Evolutionary conservation across 2,113 vertebrate genomes (phyloP), one percentile per base, ranked within the genome.

Genomic region (Mesembrinibis cayennensis): DNA sequence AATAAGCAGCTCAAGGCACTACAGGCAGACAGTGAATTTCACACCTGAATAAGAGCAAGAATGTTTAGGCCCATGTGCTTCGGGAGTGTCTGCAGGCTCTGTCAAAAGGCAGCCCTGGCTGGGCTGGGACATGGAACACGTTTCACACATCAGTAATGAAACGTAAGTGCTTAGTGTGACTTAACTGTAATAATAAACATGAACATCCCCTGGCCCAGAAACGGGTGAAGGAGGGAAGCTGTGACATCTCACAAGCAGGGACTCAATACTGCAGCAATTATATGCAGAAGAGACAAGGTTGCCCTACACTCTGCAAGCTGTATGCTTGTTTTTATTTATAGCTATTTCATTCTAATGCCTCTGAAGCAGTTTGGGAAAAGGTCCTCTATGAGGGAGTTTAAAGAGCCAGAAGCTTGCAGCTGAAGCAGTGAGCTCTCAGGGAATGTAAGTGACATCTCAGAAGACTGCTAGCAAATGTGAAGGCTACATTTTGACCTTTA

Each of bases 141-240:
- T n/a, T 65, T 53, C 77, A 38, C 34, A 14, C 26, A 9, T 21
- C 13, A 53, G 44, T 12, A 36, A 27, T 17, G 14, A 83, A 45
- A 15, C 0, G 0, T 11, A 52, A 30, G 23, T 0, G 4, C 2
- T 3, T 6, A 19, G 42, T 0, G 16, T 42, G 70, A 70, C 27
- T 34, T 8, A 62, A 56, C 49, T 26, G 42, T 4, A 40, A 30
- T 19, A 52, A 65, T 4, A 25, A 87, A 56, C 47, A 10, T 2
- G 7, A 77, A 49, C 38, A 19, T 30, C 47, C 34, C 14, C 63
- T 10, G 52, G 32, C 5, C 6, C 29, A 36, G 22, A 3, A 62
- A 5, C 0, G 2, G 25, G 17, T 20, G 71, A 17, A 38, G 55
- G n/a, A 76, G 38, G 36, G 44, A 32, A 69, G 40, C 42, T 16